Evolutionary conservation across 2,888 invertebrate genomes (phyloP), one percentile per base, ranked within the genome.

Genomic region (Eristalis pertinax): DNA sequence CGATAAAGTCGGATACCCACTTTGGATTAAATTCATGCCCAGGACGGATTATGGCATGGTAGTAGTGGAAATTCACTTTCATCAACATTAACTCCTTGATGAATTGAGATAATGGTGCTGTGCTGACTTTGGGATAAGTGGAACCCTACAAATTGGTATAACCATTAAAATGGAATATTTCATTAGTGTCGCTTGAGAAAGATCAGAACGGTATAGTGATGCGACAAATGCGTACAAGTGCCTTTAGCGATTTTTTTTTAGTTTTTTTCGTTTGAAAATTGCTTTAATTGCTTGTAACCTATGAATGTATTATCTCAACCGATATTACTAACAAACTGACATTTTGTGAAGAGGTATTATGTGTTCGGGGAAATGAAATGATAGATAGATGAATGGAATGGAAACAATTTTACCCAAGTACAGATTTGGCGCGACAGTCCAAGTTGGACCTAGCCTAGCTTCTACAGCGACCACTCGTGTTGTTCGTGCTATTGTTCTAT

Each of bases 21-120:
- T 86, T 82, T 73, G 41, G 68, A 60, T 74, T 73, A 65, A 82
- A 81, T 74, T 63, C 69, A 77, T 68, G 63, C 65, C 72, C 60
- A 24, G 67, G 75, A 65, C 58, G 58, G 65, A 76, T 67, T 67
- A 60, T 26, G 58, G 32, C 24, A 67, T 29, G 65, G 58, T 35
- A 35, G 22, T 74, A 76, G 73, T 73, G 65, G 72, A 63, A 86
- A 78, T 72, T 75, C 74, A 79, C 70, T 83, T 73, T 83, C 83
- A 86, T 82, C 69, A 77, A 86, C 74, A 78, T 83, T 83, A 74
- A 75, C 69, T 83, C 65, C 74, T 79, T 86, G 78, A 83, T 73
- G 86, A 75, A 83, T 86, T 86, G 63, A 73, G 78, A 79, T 72
- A 79, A 78, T 67, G 60, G 70, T 35, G 43, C 43, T 35, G 4